Evolutionary conservation across 1,140 invertebrate species (phyloP), one percentile per base, ranked within the genome.

Genomic region (Aricia agestis): DNA sequence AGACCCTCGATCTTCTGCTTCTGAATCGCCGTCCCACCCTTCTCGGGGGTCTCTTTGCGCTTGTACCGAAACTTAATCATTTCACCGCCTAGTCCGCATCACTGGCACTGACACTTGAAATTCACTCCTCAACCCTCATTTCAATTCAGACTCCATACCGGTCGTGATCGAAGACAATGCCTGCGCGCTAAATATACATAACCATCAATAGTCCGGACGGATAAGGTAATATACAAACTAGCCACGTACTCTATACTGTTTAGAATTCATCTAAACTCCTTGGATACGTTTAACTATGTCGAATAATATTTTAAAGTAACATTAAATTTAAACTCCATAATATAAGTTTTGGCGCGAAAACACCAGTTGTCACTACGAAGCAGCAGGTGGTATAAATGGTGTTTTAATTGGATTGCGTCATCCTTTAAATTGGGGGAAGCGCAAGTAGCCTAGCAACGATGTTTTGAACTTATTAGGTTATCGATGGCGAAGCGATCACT

Each of bases 11-110:
- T 88, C 82, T 90, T 90, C 82, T 88, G 85, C 78, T 90, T 91
- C 76, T 91, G 84, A 69, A 91, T 87, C 69, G 84, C 84, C 32
- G 87, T 84, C 68, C 89, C 90, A 9, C 70, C 82, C 76, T 87
- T 84, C 41, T 84, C 84, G 74, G 79, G 88, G 57, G 91, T 72
- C 76, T 94, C 93, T 76, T 94, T 94, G 57, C 93, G 93, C 72
- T 94, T 94, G 76, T 94, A 94, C 66, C 93, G 92, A 90, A 94
- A 94, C 86, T 94, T 94, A 72, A 94, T 94, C 93, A 94, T 94
- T 77, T 87, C 87, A 82, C 78, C 69, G 75, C 72, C 75, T 83
- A 83, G 83, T 85, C 86, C 85, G 74, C 86, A 88, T 89, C 77
- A 79, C 83, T 81, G 70, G 68, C 69, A 75, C 77, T 76, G 73